Base-by-base conservation (phyloP, 2,113 vertebrate species). In the Nerophis ophidion region DNA sequence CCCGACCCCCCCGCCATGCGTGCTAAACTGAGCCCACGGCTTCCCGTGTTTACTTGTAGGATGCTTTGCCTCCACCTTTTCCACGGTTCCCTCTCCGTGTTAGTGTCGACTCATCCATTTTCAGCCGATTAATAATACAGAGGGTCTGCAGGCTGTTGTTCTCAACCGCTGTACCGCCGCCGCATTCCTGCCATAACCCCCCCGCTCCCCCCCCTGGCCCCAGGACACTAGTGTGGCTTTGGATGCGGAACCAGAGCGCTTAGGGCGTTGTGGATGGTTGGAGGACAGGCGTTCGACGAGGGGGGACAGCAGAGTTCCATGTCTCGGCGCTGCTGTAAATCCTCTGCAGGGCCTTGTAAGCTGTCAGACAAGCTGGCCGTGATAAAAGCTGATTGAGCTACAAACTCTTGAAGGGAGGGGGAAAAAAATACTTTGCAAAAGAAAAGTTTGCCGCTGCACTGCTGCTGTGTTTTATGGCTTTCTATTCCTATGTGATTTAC, bases 401-500 rank as follows among this genome's bases (percentile, higher is more conserved):
- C 62, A 45, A 54, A 54, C 44, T 16, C 35, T 4, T 26, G 9
- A 34, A 55, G 17, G 49, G 44, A n/a, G 15, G 17, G 8, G n/a
- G n/a, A 26, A 26, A 26, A 47, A 65, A 47, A n/a, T 34, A 42
- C 26, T 10, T 61, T 34, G 36, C 45, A 57, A 26, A n/a, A 70
- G 59, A 66, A 66, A 78, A 71, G 63, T 76, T 71, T 62, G 17
- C 56, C 53, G 38, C 7, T 6, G 68, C 81, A 45, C 66, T 68
- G 88, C 93, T 94, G 91, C 92, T 94, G 94, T 92, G 95, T 93
- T 89, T 88, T 99, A 99, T 99, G 96, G 96, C 96, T 99, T 99
- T 99, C 96, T 98, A 99, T 99, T 99, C 96, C 96, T 99, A 99
- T 98, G 96, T 98, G 96, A 99, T 95, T 93, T 81, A 91, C 86